These are phyloP conservation scores for Phengaris alcon DNA, from an alignment of 2,888 invertebrate species.

Conservation along the genomic window DNA sequence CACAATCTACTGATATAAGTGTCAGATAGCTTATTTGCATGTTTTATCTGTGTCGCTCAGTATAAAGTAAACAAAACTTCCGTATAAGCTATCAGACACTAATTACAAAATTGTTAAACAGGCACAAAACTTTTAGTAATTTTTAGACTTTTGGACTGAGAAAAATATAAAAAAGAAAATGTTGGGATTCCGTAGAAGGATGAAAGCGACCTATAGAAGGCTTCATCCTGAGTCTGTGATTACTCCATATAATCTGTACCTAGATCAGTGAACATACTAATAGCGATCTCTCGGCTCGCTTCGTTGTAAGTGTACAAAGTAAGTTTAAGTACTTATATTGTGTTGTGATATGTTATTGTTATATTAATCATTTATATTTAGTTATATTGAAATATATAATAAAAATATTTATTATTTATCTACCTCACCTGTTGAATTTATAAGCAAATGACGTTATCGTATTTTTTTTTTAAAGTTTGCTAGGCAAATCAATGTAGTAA, in stretches of 20 bases:
- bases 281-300: not conserved
- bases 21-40: too few species aligned
- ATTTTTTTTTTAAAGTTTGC: too few species aligned
- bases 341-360: conserved; percentile 35
- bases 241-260: not conserved
- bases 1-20: too few species aligned
- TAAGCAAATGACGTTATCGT: not conserved
- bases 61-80: too few species aligned
- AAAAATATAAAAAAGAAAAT: not conserved
- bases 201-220: not conserved
- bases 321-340: conserved; percentile 35
- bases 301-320: conserved; percentile 30
- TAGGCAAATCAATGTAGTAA: too few species aligned
- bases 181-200: conserved; percentile 8
- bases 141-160: not conserved
- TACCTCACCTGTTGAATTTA: not conserved
- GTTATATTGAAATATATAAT: conserved; percentile 32
- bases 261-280: conserved; percentile 12
- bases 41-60: too few species aligned
- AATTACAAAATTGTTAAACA: too few species aligned
- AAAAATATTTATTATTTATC: conserved; percentile 23
- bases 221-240: not conserved
- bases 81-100: too few species aligned
- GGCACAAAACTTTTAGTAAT: not conserved
- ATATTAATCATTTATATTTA: conserved; percentile 31